Base-by-base conservation (phyloP, 2,113 vertebrate genomes). In the Solea solea region DNA sequence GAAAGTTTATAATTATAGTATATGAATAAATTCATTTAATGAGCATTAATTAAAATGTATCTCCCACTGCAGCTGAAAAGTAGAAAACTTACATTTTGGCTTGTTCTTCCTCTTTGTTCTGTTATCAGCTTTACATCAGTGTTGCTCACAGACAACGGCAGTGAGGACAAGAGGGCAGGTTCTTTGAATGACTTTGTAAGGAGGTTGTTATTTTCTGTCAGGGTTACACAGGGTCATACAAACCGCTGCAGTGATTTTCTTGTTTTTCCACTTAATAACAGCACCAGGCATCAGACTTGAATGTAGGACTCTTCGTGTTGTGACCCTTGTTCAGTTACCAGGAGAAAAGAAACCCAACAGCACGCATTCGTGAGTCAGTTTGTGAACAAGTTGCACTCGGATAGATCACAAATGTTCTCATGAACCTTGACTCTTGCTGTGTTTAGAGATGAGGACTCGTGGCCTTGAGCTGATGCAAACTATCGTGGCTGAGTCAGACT, bases 371-470 rank as follows among this genome's bases (percentile, higher is more conserved):
- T 56, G 62, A 48, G 57, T 69, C 46, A 57, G n/a, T 46, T 39
- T 46, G 58, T 69, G 52, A 58, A 64, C 66, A 59, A 21, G 34
- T 69, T 16, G 42, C 48, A 42, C 67, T 65, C 16, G 72, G 59
- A 80, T 57, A 44, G 62, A 63, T n/a, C 65, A 39, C 60, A 83
- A 44, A 57, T 80, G 77, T 88, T 88, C 86, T 87, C 86, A 88
- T 87, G 84, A 87, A 72, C 81, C 75, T 83, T 86, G 82, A 80
- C 82, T 80, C 81, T 63, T 42, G 66, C 87, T 76, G 81, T 74
- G 76, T 78, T 82, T 77, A 70, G 65, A 39, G 42, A 53, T 27
- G 56, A 60, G n/a, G 72, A 71, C 63, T 49, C 5, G 27, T 83
- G 81, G 72, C 80, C 74, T 72, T 83, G 82, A 52, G 39, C 53